Conservation (phyloP, 2,888 invertebrate genomes). For the Pinctada fucata region DNA sequence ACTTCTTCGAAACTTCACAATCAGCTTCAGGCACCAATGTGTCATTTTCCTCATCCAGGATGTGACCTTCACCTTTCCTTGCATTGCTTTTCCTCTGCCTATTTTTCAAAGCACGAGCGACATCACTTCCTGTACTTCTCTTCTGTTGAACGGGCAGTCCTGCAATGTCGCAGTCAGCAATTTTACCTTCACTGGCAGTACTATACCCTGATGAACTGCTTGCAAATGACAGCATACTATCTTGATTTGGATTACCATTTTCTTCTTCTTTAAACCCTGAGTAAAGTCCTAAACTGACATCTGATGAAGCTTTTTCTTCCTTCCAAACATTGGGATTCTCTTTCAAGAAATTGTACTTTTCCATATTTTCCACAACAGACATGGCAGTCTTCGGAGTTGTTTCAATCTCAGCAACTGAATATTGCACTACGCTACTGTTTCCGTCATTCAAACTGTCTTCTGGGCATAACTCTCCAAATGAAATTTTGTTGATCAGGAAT, state of each 20-base stretch:
- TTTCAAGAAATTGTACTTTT: not conserved
- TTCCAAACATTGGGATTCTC: not conserved
- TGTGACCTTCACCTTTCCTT: not conserved
- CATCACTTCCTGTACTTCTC: not conserved
- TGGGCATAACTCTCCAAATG: not conserved
- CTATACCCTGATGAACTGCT: not conserved
- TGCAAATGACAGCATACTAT: too few species aligned
- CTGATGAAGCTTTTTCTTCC: not conserved
- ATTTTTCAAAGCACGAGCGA: constrained; percentile 4
- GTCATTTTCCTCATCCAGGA: not conserved
- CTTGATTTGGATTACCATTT: not conserved
- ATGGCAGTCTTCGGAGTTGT: not conserved
- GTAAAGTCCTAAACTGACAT: not conserved
- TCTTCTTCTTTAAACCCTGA: not conserved
- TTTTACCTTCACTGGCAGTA: not conserved
- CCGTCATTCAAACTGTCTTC: not conserved
- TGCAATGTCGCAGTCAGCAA: not conserved
- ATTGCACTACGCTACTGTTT: not conserved
- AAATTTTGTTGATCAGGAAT: not conserved
- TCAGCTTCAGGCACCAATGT: not conserved
- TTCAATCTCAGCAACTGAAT: not conserved
- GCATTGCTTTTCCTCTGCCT: not conserved
- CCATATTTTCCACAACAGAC: not conserved
- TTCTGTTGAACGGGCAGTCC: not conserved
- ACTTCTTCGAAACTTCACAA: not conserved